These are phyloP conservation scores for Dreissena polymorpha DNA, from an alignment of 1,140 invertebrate genomes.

Conservation along the genomic window DNA sequence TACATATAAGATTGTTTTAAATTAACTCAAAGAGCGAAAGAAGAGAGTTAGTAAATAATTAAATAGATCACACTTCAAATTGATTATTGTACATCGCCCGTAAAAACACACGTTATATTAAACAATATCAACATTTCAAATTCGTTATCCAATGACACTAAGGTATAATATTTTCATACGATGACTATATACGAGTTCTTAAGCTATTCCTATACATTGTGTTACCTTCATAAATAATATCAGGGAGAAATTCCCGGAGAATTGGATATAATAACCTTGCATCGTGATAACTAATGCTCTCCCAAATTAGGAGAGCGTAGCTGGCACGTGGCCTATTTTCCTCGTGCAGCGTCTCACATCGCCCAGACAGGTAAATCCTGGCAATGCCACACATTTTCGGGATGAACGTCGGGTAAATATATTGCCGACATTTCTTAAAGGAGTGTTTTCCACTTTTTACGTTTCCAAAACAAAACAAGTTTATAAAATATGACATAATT, in stretches of 20 bases:
- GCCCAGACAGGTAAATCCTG: too few species aligned
- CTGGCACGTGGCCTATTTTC: constrained; percentile 3
- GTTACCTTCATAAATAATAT: neutral
- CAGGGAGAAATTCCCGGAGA: neutral
- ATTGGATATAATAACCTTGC: neutral
- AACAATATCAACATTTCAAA: neutral
- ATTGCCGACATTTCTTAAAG: too few species aligned
- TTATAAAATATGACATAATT: too few species aligned
- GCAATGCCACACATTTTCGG: too few species aligned
- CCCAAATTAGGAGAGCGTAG: neutral
- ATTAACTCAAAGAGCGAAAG: too few species aligned
- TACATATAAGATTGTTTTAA: too few species aligned
- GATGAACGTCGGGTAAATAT: too few species aligned
- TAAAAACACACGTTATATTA: neutral
- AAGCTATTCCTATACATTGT: neutral
- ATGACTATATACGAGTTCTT: neutral
- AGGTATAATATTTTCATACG: neutral
- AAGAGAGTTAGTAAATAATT: too few species aligned
- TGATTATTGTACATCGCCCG: too few species aligned
- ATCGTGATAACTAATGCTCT: neutral
- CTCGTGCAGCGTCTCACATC: neutral
- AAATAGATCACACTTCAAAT: too few species aligned
- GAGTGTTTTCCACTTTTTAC: too few species aligned
- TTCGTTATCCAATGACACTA: neutral
- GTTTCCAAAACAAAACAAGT: too few species aligned